Conservation (phyloP, 1,140 invertebrate species). For the Caerostris darwini region DNA sequence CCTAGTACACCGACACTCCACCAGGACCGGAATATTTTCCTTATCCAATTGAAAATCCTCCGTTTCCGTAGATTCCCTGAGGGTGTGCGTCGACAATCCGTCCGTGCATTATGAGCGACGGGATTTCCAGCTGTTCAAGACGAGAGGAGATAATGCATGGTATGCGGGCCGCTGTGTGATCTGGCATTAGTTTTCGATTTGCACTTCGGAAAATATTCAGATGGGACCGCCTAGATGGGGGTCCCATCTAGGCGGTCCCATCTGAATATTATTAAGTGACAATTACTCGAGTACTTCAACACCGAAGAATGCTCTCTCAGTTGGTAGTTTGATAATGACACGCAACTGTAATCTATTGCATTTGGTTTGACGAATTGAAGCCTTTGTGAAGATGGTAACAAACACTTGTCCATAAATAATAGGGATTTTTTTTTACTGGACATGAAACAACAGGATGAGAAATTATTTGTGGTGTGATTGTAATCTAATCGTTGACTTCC, state of each 20-base stretch:
- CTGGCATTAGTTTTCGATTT: slow-evolving; percentile 23
- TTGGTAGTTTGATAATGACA: not conserved
- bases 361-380: too few species aligned
- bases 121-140: not conserved
- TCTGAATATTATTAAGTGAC: not conserved
- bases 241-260: too few species aligned
- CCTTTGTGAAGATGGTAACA: too few species aligned
- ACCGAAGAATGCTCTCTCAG: not conserved
- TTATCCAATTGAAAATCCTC: slow-evolving; percentile 20
- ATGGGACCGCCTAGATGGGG: slow-evolving; percentile 19
- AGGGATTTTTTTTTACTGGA: too few species aligned
- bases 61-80: not conserved
- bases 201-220: slow-evolving; percentile 10
- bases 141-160: not conserved
- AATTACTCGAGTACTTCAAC: not conserved
- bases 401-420: too few species aligned
- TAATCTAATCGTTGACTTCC: too few species aligned
- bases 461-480: too few species aligned
- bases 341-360: not conserved
- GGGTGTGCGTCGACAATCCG: not conserved
- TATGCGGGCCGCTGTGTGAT: not conserved
- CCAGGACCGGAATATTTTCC: slow-evolving; percentile 24
- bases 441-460: too few species aligned
- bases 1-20: not conserved
- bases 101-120: slow-evolving; percentile 26